phyloP scores from a whole-genome alignment of 2,888 invertebrate species.

The Xestia c-nigrum region DNA sequence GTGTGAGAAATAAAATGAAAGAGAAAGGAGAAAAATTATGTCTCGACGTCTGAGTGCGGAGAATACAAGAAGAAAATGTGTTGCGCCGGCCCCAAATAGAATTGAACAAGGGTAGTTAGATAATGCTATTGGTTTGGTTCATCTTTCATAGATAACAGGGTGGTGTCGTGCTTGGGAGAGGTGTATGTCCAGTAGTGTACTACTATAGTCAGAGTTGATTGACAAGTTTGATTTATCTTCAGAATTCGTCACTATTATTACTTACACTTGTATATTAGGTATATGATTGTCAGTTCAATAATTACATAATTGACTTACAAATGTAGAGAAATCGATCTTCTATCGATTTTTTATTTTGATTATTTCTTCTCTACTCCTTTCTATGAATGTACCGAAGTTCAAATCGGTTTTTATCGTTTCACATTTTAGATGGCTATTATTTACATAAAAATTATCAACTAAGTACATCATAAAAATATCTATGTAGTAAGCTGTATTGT shows the following conservation, averaged over 20 bases:
- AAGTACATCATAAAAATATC: background rate
- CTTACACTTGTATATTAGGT: too few relatives aligned
- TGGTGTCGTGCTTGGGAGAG: background rate
- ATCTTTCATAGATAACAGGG: background rate
- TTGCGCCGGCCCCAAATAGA: too few relatives aligned
- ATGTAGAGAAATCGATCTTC: background rate
- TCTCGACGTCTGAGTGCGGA: too few relatives aligned
- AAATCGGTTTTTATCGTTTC: background rate
- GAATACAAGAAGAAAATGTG: too few relatives aligned
- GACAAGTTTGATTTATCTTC: background rate
- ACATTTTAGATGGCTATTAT: background rate
- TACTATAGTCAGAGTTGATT: background rate
- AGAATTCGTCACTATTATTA: background rate
- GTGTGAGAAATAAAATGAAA: too few relatives aligned
- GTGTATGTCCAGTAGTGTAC: background rate
- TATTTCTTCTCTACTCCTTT: background rate
- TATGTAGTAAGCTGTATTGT: background rate
- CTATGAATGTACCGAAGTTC: background rate
- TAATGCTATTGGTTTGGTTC: too few relatives aligned
- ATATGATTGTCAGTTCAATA: background rate
- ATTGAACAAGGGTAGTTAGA: too few relatives aligned
- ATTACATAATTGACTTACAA: background rate
- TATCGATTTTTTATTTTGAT: background rate
- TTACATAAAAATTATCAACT: background rate
- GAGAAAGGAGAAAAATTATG: too few relatives aligned